Conservation (phyloP, 2,113 vertebrate genomes). For the Heterotis niloticus region DNA sequence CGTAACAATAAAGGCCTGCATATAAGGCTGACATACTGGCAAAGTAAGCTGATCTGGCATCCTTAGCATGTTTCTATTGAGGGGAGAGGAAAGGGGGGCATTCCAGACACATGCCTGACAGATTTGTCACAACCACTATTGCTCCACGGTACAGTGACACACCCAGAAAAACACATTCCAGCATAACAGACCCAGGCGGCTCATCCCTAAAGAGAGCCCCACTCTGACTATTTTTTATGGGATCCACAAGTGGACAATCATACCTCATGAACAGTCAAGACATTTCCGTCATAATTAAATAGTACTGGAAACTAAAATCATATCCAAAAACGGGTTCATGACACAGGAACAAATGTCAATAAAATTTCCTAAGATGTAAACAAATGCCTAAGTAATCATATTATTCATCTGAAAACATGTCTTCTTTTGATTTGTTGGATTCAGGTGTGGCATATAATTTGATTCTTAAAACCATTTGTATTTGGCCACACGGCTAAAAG, state of each 20-base stretch:
- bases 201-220: not conserved
- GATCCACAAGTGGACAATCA: not conserved
- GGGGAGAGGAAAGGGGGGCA: slow-evolving; percentile 32
- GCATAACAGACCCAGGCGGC: not conserved
- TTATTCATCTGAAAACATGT: not conserved
- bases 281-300: not conserved
- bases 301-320: too few relatives aligned
- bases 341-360: too few relatives aligned
- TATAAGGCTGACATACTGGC: slow-evolving; percentile 29
- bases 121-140: slow-evolving; percentile 33
- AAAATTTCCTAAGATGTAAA: too few relatives aligned
- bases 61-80: slow-evolving; percentile 17
- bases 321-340: too few relatives aligned
- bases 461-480: not conserved
- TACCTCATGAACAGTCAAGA: not conserved
- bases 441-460: not conserved
- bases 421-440: not conserved
- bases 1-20: not conserved
- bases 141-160: slow-evolving; percentile 14
- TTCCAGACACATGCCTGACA: slow-evolving; percentile 43
- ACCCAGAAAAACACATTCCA: slow-evolving; percentile 1
- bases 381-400: not conserved
- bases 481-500: not conserved
- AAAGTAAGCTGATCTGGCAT: slow-evolving; percentile 42
- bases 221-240: not conserved